Conservation (phyloP, 2,888 invertebrate species). For the Syritta pipiens region DNA sequence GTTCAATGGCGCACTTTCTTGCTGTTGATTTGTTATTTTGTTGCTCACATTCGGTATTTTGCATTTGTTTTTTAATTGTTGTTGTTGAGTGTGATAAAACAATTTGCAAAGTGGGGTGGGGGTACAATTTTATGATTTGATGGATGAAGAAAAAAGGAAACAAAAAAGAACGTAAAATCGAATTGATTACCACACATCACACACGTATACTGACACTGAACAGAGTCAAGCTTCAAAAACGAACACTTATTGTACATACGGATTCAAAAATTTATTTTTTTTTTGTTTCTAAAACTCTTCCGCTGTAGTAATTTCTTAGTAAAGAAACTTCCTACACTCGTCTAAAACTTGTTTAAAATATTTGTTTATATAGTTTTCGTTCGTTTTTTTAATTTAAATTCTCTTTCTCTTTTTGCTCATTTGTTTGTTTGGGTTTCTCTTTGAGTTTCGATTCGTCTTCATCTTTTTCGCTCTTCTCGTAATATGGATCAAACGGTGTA, state of each 20-base stretch:
- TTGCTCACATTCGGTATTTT: constrained; percentile 35
- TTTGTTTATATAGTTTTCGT: constrained; percentile 1
- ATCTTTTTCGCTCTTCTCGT: constrained; percentile 76
- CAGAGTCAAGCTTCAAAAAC: constrained; percentile 27
- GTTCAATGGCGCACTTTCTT: constrained; percentile 30
- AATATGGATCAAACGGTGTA: constrained; percentile 77
- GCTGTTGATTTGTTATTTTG: constrained; percentile 48
- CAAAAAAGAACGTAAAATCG: constrained; percentile 23
- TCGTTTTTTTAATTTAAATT: constrained; percentile 1
- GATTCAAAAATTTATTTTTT: constrained; percentile 19
- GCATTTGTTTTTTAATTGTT: constrained; percentile 27
- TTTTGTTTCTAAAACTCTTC: constrained; percentile 10
- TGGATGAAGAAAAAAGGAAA: constrained; percentile 8
- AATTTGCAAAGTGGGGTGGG: constrained; percentile 15
- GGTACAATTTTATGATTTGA: too few species aligned
- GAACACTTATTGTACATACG: constrained; percentile 61
- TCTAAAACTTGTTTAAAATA: background rate
- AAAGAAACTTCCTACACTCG: constrained; percentile 30
- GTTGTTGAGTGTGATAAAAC: background rate
- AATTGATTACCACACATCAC: constrained; percentile 25
- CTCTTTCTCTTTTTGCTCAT: constrained; percentile 2
- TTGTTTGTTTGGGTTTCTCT: constrained; percentile 28
- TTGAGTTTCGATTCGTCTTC: constrained; percentile 68
- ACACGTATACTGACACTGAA: constrained; percentile 29
- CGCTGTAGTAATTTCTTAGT: constrained; percentile 26